A percentile compares a stretch with the other conserved stretches of the same genome.
Conservation (phyloP, 2,888 invertebrate species). For the Xestia sexstrigata region DNA sequence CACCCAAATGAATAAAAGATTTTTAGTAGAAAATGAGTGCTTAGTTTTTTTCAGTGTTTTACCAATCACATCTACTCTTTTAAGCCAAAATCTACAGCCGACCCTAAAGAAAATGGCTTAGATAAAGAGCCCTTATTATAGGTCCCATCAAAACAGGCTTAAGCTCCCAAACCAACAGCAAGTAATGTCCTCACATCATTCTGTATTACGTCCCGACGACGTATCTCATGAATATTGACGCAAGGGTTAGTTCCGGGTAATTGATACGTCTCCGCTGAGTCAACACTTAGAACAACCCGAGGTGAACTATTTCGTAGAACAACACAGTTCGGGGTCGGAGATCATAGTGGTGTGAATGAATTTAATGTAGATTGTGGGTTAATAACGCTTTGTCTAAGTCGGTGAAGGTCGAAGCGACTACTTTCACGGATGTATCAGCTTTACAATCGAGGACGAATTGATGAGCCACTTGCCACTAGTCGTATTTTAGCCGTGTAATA, state of each 20-base stretch:
- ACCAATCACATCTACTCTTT: background rate
- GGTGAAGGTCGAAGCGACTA: background rate
- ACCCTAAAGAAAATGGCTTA: background rate
- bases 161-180: background rate
- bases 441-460: too few species aligned
- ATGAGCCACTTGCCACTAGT: too few species aligned
- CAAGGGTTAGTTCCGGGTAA: conserved; percentile 42
- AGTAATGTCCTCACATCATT: conserved; percentile 24
- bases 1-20: background rate
- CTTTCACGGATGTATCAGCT: too few species aligned
- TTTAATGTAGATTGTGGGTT: background rate
- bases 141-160: background rate
- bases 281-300: conserved; percentile 23
- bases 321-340: conserved; percentile 6
- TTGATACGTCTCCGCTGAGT: conserved; percentile 48
- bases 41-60: background rate
- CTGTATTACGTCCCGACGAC: conserved; percentile 12
- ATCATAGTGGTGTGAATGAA: background rate
- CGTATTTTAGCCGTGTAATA: too few species aligned
- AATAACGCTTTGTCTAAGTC: background rate
- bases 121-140: background rate
- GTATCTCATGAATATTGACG: conserved; percentile 53
- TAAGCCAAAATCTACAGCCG: background rate
- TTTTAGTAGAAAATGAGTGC: background rate
- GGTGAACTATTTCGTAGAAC: conserved; percentile 44